These are phyloP conservation scores for Saccostrea echinata DNA, from an alignment of 1,140 invertebrate genomes.

Conservation along the genomic window DNA sequence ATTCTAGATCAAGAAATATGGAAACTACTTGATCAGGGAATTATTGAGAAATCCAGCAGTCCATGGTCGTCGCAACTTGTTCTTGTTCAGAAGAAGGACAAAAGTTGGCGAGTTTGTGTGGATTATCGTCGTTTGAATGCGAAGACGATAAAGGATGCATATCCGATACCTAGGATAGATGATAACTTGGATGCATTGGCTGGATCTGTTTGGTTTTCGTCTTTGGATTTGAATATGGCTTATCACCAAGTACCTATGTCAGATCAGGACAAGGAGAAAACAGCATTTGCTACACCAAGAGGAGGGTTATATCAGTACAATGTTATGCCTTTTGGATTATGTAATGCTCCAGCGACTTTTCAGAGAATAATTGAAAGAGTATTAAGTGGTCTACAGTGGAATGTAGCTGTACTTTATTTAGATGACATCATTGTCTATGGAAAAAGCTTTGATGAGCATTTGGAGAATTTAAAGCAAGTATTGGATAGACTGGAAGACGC, in stretches of 20 bases:
- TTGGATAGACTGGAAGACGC: constrained; percentile 21
- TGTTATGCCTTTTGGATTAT: background rate
- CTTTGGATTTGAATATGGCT: constrained; percentile 26
- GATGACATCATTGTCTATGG: background rate
- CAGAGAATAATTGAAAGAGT: background rate
- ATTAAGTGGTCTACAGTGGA: background rate
- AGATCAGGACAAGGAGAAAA: constrained; percentile 37
- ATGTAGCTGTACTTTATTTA: constrained; percentile 3
- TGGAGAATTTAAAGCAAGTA: constrained; percentile 26
- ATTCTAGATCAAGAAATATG: constrained; percentile 31
- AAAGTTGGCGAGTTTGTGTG: constrained; percentile 40
- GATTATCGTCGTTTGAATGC: constrained; percentile 37
- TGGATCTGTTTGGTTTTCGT: background rate
- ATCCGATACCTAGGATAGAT: constrained; percentile 22
- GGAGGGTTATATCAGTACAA: background rate
- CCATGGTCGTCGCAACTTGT: constrained; percentile 51
- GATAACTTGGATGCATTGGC: constrained; percentile 30
- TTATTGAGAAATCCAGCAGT: constrained; percentile 46
- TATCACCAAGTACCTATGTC: constrained; percentile 28
- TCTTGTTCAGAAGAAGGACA: constrained; percentile 47
- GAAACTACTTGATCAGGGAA: constrained; percentile 29
- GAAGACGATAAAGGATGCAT: constrained; percentile 18
- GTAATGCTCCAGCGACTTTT: background rate
- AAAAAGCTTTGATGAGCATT: background rate
- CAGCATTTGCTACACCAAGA: constrained; percentile 12